phyloP scores from a whole-genome alignment of 37 sponge, comb jelly and placozoan genomes.

The Trichoplax adhaerens region DNA sequence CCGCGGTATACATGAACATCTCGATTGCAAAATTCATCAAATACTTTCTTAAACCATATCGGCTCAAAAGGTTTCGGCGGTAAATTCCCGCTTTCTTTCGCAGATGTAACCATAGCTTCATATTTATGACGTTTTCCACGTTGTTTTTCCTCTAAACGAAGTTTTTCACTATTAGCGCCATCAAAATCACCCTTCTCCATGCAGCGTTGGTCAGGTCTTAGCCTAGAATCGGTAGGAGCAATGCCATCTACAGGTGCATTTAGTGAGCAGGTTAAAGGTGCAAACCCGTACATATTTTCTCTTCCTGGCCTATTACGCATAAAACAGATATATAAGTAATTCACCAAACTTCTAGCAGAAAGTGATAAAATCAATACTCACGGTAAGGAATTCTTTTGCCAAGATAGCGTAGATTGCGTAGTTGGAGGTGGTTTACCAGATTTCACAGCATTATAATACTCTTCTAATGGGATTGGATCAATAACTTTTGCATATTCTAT shows the following conservation, averaged over 20 bases:
- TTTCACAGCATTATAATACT: too few species aligned
- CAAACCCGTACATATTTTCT: constrained; percentile 68
- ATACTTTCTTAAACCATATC: constrained; percentile 65
- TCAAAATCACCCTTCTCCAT: constrained; percentile 81
- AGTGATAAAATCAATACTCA: too few species aligned
- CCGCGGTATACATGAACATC: constrained; percentile 71
- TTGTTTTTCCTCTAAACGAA: constrained; percentile 82
- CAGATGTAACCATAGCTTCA: constrained; percentile 66
- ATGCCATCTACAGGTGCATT: constrained; percentile 83
- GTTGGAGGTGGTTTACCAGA: too few species aligned
- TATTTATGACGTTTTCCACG: constrained; percentile 64
- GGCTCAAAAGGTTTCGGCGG: constrained; percentile 15
- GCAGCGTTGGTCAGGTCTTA: constrained; percentile 71
- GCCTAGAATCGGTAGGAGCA: constrained; percentile 75
- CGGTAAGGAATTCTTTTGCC: too few species aligned
- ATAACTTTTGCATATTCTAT: constrained; percentile 41
- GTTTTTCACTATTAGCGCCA: constrained; percentile 53
- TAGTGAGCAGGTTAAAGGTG: constrained; percentile 44
- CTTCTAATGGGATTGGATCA: background rate
- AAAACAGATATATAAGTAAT: too few species aligned
- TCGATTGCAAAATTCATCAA: constrained; percentile 42
- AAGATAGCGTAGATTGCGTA: too few species aligned
- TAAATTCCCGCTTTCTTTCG: constrained; percentile 29
- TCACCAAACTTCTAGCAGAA: too few species aligned
- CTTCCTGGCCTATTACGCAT: background rate